Evolutionary conservation across 2,888 invertebrate genomes (phyloP).

Genomic region (Sycophila texana): DNA sequence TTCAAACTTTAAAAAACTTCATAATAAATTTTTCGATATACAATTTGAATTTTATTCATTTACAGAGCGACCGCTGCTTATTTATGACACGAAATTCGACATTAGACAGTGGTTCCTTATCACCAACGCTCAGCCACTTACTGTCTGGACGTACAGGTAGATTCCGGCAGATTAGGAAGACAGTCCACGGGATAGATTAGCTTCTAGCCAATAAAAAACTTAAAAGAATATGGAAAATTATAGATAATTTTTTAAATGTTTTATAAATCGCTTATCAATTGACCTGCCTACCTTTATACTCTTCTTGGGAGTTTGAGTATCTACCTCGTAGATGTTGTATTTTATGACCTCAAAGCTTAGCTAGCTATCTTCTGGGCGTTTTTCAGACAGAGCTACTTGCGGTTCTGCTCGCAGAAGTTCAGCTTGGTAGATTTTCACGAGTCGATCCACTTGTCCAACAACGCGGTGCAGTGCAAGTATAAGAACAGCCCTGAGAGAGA

Average conservation of each 20-base stretch:
- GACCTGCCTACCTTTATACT: too few species aligned
- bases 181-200: background rate
- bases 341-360: too few species aligned
- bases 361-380: background rate
- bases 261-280: too few species aligned
- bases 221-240: too few species aligned
- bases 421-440: constrained; percentile 92
- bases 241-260: too few species aligned
- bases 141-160: constrained; percentile 85
- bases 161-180: background rate
- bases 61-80: constrained; percentile 85
- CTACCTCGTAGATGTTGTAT: too few species aligned
- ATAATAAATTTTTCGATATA: too few species aligned
- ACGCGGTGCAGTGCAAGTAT: constrained; percentile 94
- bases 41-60: too few species aligned
- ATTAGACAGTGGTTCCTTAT: constrained; percentile 93
- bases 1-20: too few species aligned
- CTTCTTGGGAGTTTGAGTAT: too few species aligned
- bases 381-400: constrained; percentile 89
- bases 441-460: constrained; percentile 94
- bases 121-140: constrained; percentile 85
- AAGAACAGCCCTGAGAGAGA: constrained; percentile 83
- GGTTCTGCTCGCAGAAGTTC: constrained; percentile 94
- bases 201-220: background rate
- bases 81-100: constrained; percentile 93